Evolutionary conservation across 2,888 invertebrate species (phyloP).

Genomic region (Hipparchia sbordonii): DNA sequence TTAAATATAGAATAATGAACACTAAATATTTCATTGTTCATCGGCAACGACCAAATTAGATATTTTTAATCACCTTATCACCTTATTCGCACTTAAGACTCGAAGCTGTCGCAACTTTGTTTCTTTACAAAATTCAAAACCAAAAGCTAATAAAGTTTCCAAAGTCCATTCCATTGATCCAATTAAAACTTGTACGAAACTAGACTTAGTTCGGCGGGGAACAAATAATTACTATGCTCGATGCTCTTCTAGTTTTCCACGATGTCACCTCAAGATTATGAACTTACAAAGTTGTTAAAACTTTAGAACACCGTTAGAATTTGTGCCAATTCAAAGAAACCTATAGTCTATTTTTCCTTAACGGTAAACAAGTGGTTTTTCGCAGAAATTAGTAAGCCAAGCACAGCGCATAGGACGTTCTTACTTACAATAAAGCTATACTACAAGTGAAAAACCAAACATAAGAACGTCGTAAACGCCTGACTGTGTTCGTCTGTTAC

Average conservation of each 20-base stretch:
- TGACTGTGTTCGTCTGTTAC: too few relatives aligned
- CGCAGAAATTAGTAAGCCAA: too few relatives aligned
- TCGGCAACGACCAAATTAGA: neutral
- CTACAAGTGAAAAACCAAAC: too few relatives aligned
- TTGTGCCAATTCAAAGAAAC: neutral
- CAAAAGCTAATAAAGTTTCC: conserved; percentile 14
- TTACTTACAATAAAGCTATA: too few relatives aligned
- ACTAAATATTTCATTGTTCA: neutral
- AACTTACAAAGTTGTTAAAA: conserved; percentile 8
- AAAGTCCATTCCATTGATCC: conserved; percentile 51
- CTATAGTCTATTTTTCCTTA: too few relatives aligned
- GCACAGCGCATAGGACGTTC: too few relatives aligned
- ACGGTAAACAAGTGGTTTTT: too few relatives aligned
- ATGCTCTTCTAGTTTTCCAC: neutral
- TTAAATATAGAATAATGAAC: neutral
- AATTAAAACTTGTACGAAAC: conserved; percentile 57
- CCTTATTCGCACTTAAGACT: conserved; percentile 2
- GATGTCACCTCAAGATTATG: neutral
- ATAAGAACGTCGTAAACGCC: too few relatives aligned
- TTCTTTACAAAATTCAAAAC: conserved; percentile 12
- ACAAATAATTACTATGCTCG: conserved; percentile 47
- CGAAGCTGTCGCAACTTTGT: conserved; percentile 1
- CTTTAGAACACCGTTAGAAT: neutral
- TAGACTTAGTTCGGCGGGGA: conserved; percentile 39
- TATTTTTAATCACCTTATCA: neutral